Conservation (phyloP, 2,888 invertebrate species). For the Drosophila greeni region DNA sequence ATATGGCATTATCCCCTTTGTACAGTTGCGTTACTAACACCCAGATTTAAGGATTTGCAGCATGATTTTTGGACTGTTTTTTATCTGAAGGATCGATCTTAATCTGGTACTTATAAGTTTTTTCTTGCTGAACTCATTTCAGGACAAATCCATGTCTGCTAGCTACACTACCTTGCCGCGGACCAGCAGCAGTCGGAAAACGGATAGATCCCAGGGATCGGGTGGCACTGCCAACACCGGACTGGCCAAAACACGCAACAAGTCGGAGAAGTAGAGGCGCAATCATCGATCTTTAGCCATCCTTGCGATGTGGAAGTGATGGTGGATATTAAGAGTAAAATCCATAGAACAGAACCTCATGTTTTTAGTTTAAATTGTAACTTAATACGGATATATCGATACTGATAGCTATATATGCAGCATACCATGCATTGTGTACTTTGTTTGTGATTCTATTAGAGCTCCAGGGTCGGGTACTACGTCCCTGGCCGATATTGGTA, state of each 20-base stretch:
- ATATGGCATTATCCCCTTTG: slow-evolving; percentile 47
- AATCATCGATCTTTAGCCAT: slow-evolving; percentile 1
- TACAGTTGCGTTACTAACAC: slow-evolving; percentile 64
- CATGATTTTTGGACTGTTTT: slow-evolving; percentile 43
- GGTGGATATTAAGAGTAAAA: slow-evolving; percentile 12
- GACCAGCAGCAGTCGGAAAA: slow-evolving; percentile 70
- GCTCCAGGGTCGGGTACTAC: slow-evolving; percentile 30
- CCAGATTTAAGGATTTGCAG: slow-evolving; percentile 45
- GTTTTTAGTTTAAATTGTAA: slow-evolving; percentile 69
- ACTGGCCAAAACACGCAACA: slow-evolving; percentile 67
- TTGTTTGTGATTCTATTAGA: slow-evolving; percentile 63
- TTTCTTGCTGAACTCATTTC: slow-evolving; percentile 34
- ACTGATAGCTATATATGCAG: slow-evolving; percentile 36
- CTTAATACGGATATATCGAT: slow-evolving; percentile 41
- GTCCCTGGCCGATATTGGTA: slow-evolving; percentile 29
- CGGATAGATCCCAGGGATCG: slow-evolving; percentile 69
- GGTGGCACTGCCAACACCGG: slow-evolving; percentile 29
- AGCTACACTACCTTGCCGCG: slow-evolving; percentile 79
- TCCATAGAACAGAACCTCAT: slow-evolving; percentile 57
- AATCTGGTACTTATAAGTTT: neutral
- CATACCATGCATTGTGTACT: slow-evolving; percentile 43
- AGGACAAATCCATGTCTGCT: slow-evolving; percentile 78
- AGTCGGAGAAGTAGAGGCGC: slow-evolving; percentile 63
- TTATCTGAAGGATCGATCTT: neutral
- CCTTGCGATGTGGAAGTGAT: neutral